Conservation (phyloP, 2,888 invertebrate species). For the Yponomeuta evonymella region DNA sequence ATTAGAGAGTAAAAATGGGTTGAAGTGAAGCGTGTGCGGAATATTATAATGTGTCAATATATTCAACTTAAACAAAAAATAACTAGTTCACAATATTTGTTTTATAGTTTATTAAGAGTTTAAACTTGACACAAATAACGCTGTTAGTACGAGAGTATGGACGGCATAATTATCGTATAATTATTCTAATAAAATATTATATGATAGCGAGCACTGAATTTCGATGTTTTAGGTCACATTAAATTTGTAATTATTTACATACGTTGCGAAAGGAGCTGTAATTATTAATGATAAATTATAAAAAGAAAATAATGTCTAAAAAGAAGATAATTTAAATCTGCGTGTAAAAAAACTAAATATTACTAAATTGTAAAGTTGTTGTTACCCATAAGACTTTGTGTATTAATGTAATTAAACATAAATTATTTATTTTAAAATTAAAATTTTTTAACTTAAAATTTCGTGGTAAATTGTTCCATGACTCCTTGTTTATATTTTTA, state of each 20-base stretch:
- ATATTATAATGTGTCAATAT: too few species aligned
- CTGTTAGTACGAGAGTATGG: background rate
- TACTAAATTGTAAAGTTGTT: slow-evolving; percentile 26
- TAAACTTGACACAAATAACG: background rate
- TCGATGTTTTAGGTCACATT: slow-evolving; percentile 68
- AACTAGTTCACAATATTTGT: too few species aligned
- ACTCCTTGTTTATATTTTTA: too few species aligned
- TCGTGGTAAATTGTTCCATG: too few species aligned
- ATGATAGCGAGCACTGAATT: slow-evolving; percentile 67
- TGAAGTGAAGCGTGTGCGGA: too few species aligned
- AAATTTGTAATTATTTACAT: slow-evolving; percentile 63
- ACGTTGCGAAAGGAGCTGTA: slow-evolving; percentile 26
- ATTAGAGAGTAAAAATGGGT: too few species aligned
- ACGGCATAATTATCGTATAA: slow-evolving; percentile 1
- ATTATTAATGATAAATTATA: background rate
- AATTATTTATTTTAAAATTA: background rate
- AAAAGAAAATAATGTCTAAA: slow-evolving; percentile 20
- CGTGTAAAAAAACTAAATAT: slow-evolving; percentile 13
- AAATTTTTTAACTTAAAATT: too few species aligned
- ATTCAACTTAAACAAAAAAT: too few species aligned
- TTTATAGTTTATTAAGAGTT: background rate
- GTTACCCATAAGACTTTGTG: slow-evolving; percentile 22
- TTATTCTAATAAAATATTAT: slow-evolving; percentile 41
- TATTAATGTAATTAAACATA: background rate
- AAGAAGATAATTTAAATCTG: slow-evolving; percentile 4